Percentiles rank a stretch among this genome's conserved stretches.
Conservation (phyloP, 2,888 invertebrate species). For the Tillus elongatus region DNA sequence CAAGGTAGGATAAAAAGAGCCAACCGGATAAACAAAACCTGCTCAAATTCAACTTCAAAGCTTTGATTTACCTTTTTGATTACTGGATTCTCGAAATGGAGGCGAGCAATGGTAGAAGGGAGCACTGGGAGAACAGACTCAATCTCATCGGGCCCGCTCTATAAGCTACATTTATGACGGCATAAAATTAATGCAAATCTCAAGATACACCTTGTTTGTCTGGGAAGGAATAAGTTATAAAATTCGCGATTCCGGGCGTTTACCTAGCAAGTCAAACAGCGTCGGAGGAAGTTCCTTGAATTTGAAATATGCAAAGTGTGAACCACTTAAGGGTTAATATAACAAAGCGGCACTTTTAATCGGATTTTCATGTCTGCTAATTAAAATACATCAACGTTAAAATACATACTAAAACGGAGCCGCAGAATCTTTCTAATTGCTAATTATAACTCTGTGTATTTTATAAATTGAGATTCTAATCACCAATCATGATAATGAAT, state of each 20-base stretch:
- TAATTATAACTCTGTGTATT: slow-evolving; percentile 45
- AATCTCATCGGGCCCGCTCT: slow-evolving; percentile 21
- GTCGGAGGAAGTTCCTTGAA: slow-evolving; percentile 21
- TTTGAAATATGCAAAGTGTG: slow-evolving; percentile 39
- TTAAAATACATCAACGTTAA: slow-evolving; percentile 42
- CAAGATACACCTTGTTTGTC: slow-evolving; percentile 41
- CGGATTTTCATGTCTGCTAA: slow-evolving; percentile 42
- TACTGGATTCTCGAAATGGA: slow-evolving; percentile 19
- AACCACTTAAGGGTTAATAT: slow-evolving; percentile 39
- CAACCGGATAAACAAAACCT: slow-evolving; percentile 36
- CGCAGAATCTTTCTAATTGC: slow-evolving; percentile 42
- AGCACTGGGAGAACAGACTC: slow-evolving; percentile 21
- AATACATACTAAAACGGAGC: slow-evolving; percentile 34
- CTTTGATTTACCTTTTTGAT: slow-evolving; percentile 40
- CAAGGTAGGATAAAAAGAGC: slow-evolving; percentile 38
- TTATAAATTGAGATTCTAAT: slow-evolving; percentile 45
- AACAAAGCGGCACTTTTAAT: slow-evolving; percentile 40
- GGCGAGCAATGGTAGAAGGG: slow-evolving; percentile 15
- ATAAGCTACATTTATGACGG: slow-evolving; percentile 40
- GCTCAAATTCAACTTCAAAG: slow-evolving; percentile 32
- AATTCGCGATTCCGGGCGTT: slow-evolving; percentile 34
- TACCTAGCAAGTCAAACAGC: slow-evolving; percentile 36
- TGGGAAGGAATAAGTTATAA: slow-evolving; percentile 37
- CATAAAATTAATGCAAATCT: slow-evolving; percentile 44
- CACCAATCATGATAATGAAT: slow-evolving; percentile 44